Evolutionary conservation across 2,797 vertebrate species (phyloP).

Genomic region (Pseudochirops corinnae): DNA sequence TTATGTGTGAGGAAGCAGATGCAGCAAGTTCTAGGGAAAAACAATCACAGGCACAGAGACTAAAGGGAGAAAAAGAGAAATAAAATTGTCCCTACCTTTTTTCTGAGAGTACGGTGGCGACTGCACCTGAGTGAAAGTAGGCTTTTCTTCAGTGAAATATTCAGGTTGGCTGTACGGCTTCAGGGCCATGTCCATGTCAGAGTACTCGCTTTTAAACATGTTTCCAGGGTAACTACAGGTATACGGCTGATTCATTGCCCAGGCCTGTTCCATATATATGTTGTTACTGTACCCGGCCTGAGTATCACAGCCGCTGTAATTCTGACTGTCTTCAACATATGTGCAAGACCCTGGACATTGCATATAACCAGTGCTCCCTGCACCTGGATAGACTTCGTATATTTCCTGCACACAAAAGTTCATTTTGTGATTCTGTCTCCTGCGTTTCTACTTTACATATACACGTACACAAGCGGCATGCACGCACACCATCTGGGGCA

Average conservation of each 20-base stretch:
- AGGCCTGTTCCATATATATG: conserved; percentile 95
- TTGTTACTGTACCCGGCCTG: conserved; percentile 92
- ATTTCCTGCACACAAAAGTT: conserved; percentile 94
- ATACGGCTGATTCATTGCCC: conserved; percentile 92
- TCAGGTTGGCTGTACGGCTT: conserved; percentile 93
- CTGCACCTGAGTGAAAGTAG: conserved; percentile 93
- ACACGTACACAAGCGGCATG: conserved; percentile 72
- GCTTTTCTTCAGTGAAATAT: conserved; percentile 92
- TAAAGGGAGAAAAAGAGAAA: conserved; percentile 67
- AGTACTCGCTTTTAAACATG: conserved; percentile 93
- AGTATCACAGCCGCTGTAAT: conserved; percentile 89
- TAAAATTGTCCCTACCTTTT: conserved; percentile 92
- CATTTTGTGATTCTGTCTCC: conserved; percentile 88
- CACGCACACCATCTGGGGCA: conserved; percentile 80
- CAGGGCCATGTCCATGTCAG: conserved; percentile 93
- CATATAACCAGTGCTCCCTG: conserved; percentile 88
- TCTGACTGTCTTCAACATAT: conserved; percentile 90
- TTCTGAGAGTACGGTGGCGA: conserved; percentile 92
- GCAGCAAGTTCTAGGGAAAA: conserved; percentile 80
- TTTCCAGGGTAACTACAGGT: conserved; percentile 91
- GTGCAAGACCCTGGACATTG: conserved; percentile 92
- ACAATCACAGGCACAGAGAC: conserved; percentile 73
- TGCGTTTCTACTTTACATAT: conserved; percentile 85
- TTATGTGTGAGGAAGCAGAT: conserved; percentile 75
- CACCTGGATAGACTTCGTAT: conserved; percentile 91